Percentiles rank a stretch among this genome's conserved stretches.
These are phyloP conservation scores for Nomada ferruginata DNA, from an alignment of 2,888 invertebrate species.

Conservation along the genomic window DNA sequence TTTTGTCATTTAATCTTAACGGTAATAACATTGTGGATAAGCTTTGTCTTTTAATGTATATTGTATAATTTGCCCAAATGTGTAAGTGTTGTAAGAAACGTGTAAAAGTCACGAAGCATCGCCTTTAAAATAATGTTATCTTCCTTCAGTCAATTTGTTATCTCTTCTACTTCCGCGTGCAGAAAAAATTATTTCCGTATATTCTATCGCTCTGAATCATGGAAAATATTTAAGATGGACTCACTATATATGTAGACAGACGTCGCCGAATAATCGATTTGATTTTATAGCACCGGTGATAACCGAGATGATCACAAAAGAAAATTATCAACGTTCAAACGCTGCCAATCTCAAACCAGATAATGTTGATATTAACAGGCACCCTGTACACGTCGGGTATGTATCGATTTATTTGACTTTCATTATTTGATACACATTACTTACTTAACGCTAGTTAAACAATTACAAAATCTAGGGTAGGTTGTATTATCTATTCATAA, in stretches of 20 bases:
- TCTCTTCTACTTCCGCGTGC: too few species aligned
- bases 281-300: constrained; percentile 77
- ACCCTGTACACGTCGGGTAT: constrained; percentile 89
- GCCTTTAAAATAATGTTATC: not conserved
- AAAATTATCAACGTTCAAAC: constrained; percentile 83
- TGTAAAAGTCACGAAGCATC: not conserved
- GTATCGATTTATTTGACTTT: constrained; percentile 72
- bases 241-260: not conserved
- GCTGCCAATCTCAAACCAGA: constrained; percentile 87
- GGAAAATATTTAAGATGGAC: constrained; percentile 1
- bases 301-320: constrained; percentile 84
- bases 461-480: constrained; percentile 35
- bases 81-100: not conserved
- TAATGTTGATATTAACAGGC: constrained; percentile 87
- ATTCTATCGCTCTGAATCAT: not conserved
- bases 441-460: constrained; percentile 26
- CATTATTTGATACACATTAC: constrained; percentile 2
- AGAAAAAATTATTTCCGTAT: not conserved
- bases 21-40: too few species aligned
- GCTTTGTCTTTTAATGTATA: not conserved
- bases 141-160: not conserved
- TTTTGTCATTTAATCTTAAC: too few species aligned
- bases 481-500: constrained; percentile 39
- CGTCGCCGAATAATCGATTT: constrained; percentile 18
- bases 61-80: not conserved